phyloP scores from a whole-genome alignment of 2,888 invertebrate species.

The Nomada flava region DNA sequence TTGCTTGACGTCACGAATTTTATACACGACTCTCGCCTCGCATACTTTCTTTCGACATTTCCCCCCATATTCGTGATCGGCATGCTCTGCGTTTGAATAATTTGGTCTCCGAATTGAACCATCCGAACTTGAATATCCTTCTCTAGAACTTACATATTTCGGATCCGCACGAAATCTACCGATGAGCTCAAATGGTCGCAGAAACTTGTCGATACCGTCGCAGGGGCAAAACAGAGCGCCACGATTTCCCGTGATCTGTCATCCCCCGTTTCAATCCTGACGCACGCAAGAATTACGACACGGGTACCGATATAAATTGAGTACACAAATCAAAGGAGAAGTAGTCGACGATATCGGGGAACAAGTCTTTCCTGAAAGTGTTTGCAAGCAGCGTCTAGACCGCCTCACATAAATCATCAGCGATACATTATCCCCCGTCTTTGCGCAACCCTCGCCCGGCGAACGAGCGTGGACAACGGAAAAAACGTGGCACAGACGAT shows the following conservation, averaged over 20 bases:
- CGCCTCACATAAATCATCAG: slow-evolving; percentile 45
- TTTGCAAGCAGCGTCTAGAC: slow-evolving; percentile 39
- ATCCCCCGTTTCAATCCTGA: slow-evolving; percentile 4
- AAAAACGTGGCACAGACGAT: background rate
- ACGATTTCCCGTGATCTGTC: slow-evolving; percentile 18
- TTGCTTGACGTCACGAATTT: slow-evolving; percentile 63
- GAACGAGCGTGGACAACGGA: background rate
- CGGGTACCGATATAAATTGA: slow-evolving; percentile 48
- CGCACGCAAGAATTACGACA: slow-evolving; percentile 50
- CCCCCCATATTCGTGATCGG: too few relatives aligned
- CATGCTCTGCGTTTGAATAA: background rate
- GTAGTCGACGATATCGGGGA: slow-evolving; percentile 39
- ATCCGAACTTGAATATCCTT: background rate
- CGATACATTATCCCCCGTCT: slow-evolving; percentile 27
- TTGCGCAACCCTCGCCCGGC: background rate
- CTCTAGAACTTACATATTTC: too few relatives aligned
- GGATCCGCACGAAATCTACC: too few relatives aligned
- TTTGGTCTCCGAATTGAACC: background rate
- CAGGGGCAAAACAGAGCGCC: background rate
- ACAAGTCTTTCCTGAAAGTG: slow-evolving; percentile 56
- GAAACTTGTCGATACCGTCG: too few relatives aligned
- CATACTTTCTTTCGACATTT: slow-evolving; percentile 21
- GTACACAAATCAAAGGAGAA: slow-evolving; percentile 49
- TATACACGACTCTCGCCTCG: slow-evolving; percentile 33
- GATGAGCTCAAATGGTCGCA: too few relatives aligned